These are phyloP conservation scores for Leptoclinus maculatus DNA, from an alignment of 2,797 vertebrate genomes.

Conservation along the genomic window DNA sequence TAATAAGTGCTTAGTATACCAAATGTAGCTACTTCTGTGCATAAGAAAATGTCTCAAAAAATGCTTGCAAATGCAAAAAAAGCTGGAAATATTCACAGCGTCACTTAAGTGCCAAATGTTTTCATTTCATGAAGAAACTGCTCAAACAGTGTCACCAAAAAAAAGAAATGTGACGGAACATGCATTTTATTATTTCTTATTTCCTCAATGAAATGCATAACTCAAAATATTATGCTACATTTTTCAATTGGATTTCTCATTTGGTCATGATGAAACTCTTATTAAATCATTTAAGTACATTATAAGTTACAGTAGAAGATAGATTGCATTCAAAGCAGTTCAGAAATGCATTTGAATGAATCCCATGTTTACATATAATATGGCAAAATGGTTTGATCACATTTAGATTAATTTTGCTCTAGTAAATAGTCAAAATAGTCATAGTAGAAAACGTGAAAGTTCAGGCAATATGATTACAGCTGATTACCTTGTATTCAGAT, in stretches of 20 bases:
- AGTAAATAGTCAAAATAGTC: neutral
- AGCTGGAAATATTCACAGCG: neutral
- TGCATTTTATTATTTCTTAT: conserved; percentile 1
- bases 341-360: neutral
- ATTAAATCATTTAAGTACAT: neutral
- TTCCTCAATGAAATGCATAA: neutral
- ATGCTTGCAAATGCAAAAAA: neutral
- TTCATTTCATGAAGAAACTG: neutral
- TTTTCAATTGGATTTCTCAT: neutral
- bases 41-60: neutral
- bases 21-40: neutral
- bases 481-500: conserved; percentile 61
- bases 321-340: neutral
- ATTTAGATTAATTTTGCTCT: neutral
- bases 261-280: neutral
- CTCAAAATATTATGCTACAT: neutral
- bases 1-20: neutral
- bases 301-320: neutral
- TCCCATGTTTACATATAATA: neutral
- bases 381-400: neutral
- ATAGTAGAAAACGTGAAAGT: neutral
- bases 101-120: neutral
- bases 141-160: neutral
- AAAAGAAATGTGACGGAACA: no score
- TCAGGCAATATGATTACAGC: neutral